Conservation (phyloP, 2,888 invertebrate species). For the Stenurella melanura region DNA sequence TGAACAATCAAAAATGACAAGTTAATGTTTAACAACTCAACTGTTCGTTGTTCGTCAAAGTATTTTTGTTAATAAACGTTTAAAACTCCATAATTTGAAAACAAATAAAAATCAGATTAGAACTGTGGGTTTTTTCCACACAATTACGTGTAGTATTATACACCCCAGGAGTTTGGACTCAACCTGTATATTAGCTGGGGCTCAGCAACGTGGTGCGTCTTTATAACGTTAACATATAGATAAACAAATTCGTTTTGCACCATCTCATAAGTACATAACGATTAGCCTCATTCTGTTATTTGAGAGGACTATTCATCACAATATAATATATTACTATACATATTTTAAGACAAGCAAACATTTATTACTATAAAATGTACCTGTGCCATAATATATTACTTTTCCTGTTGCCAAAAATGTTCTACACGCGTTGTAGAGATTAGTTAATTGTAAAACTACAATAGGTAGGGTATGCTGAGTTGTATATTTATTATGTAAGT, state of each 20-base stretch:
- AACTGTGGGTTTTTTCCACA: too few species aligned
- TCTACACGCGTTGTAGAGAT: background rate
- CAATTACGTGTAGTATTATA: too few species aligned
- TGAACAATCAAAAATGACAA: too few species aligned
- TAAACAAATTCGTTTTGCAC: conserved; percentile 1
- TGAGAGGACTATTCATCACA: background rate
- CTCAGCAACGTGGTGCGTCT: background rate
- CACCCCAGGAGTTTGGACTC: too few species aligned
- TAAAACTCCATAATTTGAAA: too few species aligned
- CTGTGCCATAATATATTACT: conserved; percentile 37
- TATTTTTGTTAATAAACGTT: too few species aligned
- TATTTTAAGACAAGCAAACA: conserved; percentile 19
- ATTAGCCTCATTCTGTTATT: background rate
- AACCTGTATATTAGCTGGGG: too few species aligned
- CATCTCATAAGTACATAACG: background rate
- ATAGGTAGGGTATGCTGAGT: background rate
- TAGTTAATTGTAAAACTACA: background rate
- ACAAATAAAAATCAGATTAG: too few species aligned
- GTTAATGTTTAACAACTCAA: too few species aligned
- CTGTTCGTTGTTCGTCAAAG: too few species aligned
- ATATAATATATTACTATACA: conserved; percentile 18
- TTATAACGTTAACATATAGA: background rate
- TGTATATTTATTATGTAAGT: background rate
- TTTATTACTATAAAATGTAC: conserved; percentile 34
- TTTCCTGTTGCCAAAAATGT: conserved; percentile 37